Base-by-base conservation (phyloP, 2,113 vertebrate species). In the Tetrao urogallus region DNA sequence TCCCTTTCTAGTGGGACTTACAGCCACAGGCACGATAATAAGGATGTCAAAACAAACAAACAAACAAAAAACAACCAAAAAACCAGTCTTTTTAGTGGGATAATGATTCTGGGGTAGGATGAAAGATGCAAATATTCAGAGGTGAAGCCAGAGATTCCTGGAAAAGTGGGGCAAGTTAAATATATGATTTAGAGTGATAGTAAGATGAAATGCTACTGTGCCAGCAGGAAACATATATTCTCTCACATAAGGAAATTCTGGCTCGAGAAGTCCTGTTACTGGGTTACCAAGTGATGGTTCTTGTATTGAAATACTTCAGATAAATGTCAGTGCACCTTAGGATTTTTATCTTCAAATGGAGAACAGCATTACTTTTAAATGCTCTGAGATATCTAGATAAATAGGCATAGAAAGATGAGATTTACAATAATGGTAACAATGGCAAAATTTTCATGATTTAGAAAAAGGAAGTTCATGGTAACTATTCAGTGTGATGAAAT, bases 251-350 rank as follows among this genome's bases (percentile, higher is more conserved):
- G 24, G 21, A 57, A 43, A 56, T 79, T 86, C 22, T 78, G 54
- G 5, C 13, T 78, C 25, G 21, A 12, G 25, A 40, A 30, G 20
- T 66, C 8, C 57, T 30, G 25, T 64, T 79, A 36, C 24, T 40
- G 54, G 43, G 9, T 58, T 83, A 54, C 15, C n/a, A 65, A 75
- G 17, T 54, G 17, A 50, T 52, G 17, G 24, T 74, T 60, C 57
- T 71, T 34, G 18, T 45, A n/a, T 15, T 56, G 19, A 84, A 80
- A 56, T 40, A 36, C 24, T 14, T 42, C 24, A 9, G 25, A 70
- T 15, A 60, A 69, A 79, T 19, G 6, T 54, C 17, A 61, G 7
- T 7, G 7, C 0, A 0, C 16, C 20, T 40, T 65, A 24, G 2
- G 2, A 27, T 71, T 74, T 83, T 50, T 40, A 42, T 36, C 58